phyloP scores from a whole-genome alignment of 1,140 invertebrate genomes.

The Coenobita brevimanus region DNA sequence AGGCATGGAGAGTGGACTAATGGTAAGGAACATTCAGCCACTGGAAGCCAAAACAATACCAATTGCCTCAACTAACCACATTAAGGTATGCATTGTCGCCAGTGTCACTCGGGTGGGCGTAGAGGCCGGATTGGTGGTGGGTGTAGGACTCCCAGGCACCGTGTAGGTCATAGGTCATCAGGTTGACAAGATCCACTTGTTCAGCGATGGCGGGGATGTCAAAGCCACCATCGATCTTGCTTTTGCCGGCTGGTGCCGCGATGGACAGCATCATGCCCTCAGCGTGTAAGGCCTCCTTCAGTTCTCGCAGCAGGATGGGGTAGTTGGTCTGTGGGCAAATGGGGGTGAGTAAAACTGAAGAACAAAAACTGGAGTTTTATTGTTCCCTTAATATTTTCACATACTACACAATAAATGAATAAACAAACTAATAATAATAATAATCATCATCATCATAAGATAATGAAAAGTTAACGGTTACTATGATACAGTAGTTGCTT shows the following conservation, averaged over 20 bases:
- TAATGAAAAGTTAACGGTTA: too few relatives aligned
- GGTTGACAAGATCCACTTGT: constrained; percentile 75
- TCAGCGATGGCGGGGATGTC: constrained; percentile 73
- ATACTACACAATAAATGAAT: too few relatives aligned
- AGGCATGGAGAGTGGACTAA: too few relatives aligned
- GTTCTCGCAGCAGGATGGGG: constrained; percentile 80
- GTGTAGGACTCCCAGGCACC: constrained; percentile 72
- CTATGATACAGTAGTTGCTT: too few relatives aligned
- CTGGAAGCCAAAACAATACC: too few relatives aligned
- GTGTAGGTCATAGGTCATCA: constrained; percentile 76
- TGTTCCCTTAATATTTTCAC: too few relatives aligned
- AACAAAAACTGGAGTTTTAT: too few relatives aligned
- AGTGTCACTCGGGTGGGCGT: constrained; percentile 61
- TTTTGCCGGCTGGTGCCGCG: constrained; percentile 76
- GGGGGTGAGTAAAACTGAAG: too few relatives aligned
- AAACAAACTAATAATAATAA: too few relatives aligned
- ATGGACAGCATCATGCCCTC: constrained; percentile 79
- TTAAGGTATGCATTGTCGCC: constrained; percentile 72
- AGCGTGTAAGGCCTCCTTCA: constrained; percentile 83
- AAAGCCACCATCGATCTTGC: constrained; percentile 73
- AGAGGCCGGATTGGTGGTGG: constrained; percentile 75
- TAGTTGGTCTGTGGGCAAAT: constrained; percentile 74
- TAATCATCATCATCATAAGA: too few relatives aligned
- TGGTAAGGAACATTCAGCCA: too few relatives aligned
- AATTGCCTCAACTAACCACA: constrained; percentile 71